Base-by-base conservation (phyloP, 2,888 invertebrate species). In the Pedicia rivosa region DNA sequence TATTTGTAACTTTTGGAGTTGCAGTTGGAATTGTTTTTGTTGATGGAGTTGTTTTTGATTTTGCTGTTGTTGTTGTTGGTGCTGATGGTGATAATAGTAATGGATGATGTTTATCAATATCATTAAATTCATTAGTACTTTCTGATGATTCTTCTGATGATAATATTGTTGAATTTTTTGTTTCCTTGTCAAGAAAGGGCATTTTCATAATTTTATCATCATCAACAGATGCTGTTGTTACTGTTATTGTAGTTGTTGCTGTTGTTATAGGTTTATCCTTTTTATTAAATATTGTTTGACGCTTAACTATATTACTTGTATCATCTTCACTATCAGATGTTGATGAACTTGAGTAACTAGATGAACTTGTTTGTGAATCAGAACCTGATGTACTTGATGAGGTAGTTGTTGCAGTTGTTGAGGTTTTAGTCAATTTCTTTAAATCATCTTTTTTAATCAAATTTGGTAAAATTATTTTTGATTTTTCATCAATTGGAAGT, bases 131-230 rank as follows among this genome's bases (percentile, higher is more conserved):
- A n/a, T n/a, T 32, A 32, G 20, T 36, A 38, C 39, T 46, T 38
- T 47, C 44, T 16, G 47, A 45, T 25, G 73, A 67, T 55, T 71
- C 70, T 63, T 70, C 71, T 48, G 62, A 60, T 53, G 72, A 68
- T 58, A 66, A 64, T 55, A 68, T 68, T 56, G 34, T 34, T 47
- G 68, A 67, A 57, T 72, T 71, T 63, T 69, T 63, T 52, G 74
- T 71, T 67, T 68, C 76, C 75, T 74, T 77, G 74, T 74, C 74
- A 69, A 76, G 76, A 77, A 77, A 77, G 75, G 77, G 74, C 74
- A 74, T 72, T 67, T n/a, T n/a, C n/a, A n/a, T n/a, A n/a, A n/a
- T n/a, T n/a, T n/a, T n/a, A n/a, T n/a, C n/a, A n/a, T n/a, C n/a
- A n/a, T n/a, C n/a, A n/a, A n/a, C n/a, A n/a, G n/a, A n/a, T n/a